These are phyloP conservation scores for Leptodon cayanensis DNA, from an alignment of 2,797 vertebrate genomes.

Conservation along the genomic window DNA sequence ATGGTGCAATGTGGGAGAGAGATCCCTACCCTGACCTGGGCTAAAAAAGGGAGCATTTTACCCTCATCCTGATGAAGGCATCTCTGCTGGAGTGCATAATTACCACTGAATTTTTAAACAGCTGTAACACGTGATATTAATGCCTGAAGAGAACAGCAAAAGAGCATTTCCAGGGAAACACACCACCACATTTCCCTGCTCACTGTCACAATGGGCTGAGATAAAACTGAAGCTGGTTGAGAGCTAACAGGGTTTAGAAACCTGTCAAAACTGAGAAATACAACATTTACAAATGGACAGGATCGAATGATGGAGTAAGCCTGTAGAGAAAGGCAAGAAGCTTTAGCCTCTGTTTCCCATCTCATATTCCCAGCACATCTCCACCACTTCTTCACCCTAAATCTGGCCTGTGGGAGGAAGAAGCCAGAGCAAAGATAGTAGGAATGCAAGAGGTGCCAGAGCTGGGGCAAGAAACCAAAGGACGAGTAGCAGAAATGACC, in stretches of 20 bases:
- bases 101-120: constrained; percentile 46
- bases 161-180: constrained; percentile 38
- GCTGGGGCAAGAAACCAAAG: neutral
- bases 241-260: neutral
- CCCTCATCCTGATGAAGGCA: neutral
- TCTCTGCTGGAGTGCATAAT: constrained; percentile 16
- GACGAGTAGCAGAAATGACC: fast-evolving
- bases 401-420: neutral
- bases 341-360: neutral
- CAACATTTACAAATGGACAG: neutral
- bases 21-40: neutral
- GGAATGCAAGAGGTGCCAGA: neutral
- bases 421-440: neutral
- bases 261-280: constrained; percentile 26
- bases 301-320: neutral
- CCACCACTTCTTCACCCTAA: neutral
- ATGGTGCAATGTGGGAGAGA: neutral
- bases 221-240: neutral
- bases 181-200: neutral
- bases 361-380: neutral
- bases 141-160: constrained; percentile 12
- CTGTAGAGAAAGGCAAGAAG: neutral
- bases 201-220: neutral
- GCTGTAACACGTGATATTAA: constrained; percentile 34
- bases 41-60: neutral